Percentiles rank a stretch among this genome's conserved stretches.
Evolutionary conservation across 2,888 invertebrate species (phyloP).

Genomic region (Mythimna albipuncta): DNA sequence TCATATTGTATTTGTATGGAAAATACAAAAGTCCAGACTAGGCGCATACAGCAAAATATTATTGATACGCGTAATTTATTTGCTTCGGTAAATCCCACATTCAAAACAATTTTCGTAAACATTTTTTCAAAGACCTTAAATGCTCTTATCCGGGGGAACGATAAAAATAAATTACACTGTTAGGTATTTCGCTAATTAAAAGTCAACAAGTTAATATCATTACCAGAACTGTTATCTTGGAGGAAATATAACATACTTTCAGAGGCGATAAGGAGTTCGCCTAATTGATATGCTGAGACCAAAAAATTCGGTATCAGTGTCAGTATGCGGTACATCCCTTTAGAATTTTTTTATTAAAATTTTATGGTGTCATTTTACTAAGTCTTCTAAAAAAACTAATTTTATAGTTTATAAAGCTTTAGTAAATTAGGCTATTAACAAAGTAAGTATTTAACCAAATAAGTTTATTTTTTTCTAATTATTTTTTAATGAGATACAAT

Average conservation of each 20-base stretch:
- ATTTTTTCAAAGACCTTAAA: conserved; percentile 21
- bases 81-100: conserved; percentile 5
- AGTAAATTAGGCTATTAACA: neutral
- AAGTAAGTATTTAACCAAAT: conserved; percentile 5
- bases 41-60: conserved; percentile 1
- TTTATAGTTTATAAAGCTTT: neutral
- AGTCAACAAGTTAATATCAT: conserved; percentile 60
- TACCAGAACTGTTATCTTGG: conserved; percentile 62
- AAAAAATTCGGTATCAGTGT: conserved; percentile 44
- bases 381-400: neutral
- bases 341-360: neutral
- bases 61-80: neutral
- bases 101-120: conserved; percentile 10
- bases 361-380: neutral
- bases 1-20: conserved; percentile 6
- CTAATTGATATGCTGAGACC: conserved; percentile 57
- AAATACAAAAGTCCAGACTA: neutral
- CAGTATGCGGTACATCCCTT: conserved; percentile 3
- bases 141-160: conserved; percentile 39
- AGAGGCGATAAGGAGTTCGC: conserved; percentile 56
- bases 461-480: conserved; percentile 16
- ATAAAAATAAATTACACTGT: conserved; percentile 55
- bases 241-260: conserved; percentile 68
- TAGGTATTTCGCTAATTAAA: conserved; percentile 62
- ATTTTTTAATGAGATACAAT: conserved; percentile 47